Conservation (phyloP, 37 sponge, comb jelly and placozoan genomes). For the Spongilla lacustris region DNA sequence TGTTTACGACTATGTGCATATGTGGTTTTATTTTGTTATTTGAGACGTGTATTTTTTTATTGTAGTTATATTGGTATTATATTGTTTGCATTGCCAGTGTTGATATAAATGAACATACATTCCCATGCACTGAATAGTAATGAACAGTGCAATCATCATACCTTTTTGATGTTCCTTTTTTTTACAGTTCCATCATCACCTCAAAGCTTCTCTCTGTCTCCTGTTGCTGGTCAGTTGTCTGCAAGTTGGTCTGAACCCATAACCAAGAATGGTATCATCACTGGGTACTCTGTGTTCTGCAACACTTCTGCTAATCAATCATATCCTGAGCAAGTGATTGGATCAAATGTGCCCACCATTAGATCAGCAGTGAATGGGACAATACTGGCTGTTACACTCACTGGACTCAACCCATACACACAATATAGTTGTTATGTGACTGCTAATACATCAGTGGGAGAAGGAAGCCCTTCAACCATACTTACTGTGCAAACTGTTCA, state of each 20-base stretch:
- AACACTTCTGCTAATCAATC: background rate
- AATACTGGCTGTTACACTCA: slow-evolving; percentile 3
- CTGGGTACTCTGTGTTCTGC: slow-evolving; percentile 13
- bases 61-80: too few relatives aligned
- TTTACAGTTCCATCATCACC: slow-evolving; percentile 30
- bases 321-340: slow-evolving; percentile 5
- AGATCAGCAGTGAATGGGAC: background rate
- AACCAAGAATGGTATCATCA: slow-evolving; percentile 19
- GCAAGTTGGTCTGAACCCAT: slow-evolving; percentile 18
- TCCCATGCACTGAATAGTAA: too few relatives aligned
- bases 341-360: background rate
- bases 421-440: slow-evolving; percentile 29
- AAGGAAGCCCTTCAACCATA: too few relatives aligned
- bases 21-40: too few relatives aligned
- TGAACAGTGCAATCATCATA: too few relatives aligned
- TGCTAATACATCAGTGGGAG: slow-evolving; percentile 37
- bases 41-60: too few relatives aligned
- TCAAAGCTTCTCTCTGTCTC: background rate
- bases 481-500: too few relatives aligned
- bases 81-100: too few relatives aligned
- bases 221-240: background rate
- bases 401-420: slow-evolving; percentile 46
- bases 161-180: too few relatives aligned
- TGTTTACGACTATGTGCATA: too few relatives aligned
- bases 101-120: too few relatives aligned